phyloP scores from a whole-genome alignment of 2,113 vertebrate genomes.

The Pseudorectes ferrugineus region DNA sequence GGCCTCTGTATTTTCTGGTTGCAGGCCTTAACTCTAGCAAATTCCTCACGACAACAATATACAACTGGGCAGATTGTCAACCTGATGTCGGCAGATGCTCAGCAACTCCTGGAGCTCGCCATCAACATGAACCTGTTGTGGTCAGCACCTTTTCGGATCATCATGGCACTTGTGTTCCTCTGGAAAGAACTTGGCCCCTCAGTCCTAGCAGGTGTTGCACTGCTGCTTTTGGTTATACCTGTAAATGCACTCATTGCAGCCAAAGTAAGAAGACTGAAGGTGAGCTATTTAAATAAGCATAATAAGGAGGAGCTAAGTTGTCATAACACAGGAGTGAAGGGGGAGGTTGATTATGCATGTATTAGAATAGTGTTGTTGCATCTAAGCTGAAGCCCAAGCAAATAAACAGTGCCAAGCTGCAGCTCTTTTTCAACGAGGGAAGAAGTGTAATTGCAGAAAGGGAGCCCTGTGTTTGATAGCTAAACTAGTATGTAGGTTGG shows the following conservation, averaged over 20 bases:
- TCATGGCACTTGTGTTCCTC: conserved; percentile 56
- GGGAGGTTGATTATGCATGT: background rate
- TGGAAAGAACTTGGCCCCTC: conserved; percentile 67
- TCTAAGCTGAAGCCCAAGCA: background rate
- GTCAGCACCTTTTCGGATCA: conserved; percentile 65
- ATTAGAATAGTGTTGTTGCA: background rate
- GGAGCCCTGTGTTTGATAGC: background rate
- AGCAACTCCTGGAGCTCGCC: conserved; percentile 63
- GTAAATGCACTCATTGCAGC: conserved; percentile 50
- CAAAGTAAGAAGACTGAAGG: conserved; percentile 60
- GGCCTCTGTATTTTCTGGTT: background rate
- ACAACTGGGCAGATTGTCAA: conserved; percentile 58
- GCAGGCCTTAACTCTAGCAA: conserved; percentile 58
- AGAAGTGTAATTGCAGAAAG: background rate
- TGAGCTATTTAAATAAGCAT: background rate
- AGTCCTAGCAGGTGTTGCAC: conserved; percentile 46
- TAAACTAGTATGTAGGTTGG: background rate
- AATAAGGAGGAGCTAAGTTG: background rate
- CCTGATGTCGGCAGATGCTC: conserved; percentile 58
- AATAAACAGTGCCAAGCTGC: background rate
- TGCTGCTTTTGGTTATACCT: conserved; percentile 64
- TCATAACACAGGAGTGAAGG: background rate
- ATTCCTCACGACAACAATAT: conserved; percentile 31
- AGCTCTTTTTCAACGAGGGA: background rate
- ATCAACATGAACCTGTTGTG: conserved; percentile 60